Conservation (phyloP, 1,140 invertebrate species). For the Pseudoatta argentina region DNA sequence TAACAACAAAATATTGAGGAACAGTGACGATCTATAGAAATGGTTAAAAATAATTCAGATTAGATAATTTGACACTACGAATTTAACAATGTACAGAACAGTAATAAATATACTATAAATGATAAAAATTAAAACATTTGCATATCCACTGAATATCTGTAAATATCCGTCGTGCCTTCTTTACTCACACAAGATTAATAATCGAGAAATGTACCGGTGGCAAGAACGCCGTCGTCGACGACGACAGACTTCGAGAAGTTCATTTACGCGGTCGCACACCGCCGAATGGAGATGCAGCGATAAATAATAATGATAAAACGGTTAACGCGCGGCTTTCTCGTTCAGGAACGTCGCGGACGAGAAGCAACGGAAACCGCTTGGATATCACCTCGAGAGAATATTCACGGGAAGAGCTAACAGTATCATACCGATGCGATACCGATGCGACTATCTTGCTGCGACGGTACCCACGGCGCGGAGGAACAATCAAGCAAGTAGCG, state of each 20-base stretch:
- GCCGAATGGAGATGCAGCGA: not conserved
- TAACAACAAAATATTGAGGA: too few relatives aligned
- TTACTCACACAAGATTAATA: not conserved
- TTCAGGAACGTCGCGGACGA: not conserved
- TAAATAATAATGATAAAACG: slow-evolving; percentile 33
- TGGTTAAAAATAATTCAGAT: too few relatives aligned
- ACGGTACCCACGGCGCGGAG: slow-evolving; percentile 66
- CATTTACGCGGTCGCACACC: not conserved
- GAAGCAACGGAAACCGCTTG: slow-evolving; percentile 65
- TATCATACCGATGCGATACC: slow-evolving; percentile 55
- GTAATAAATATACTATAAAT: too few relatives aligned
- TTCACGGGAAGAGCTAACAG: slow-evolving; percentile 67
- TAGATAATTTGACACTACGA: too few relatives aligned
- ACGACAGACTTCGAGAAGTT: not conserved
- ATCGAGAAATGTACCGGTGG: slow-evolving; percentile 8
- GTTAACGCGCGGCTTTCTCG: slow-evolving; percentile 35
- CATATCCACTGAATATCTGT: not conserved
- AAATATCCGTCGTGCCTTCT: not conserved
- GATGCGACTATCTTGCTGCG: slow-evolving; percentile 65
- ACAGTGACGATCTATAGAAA: too few relatives aligned
- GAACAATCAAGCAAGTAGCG: slow-evolving; percentile 71
- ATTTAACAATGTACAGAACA: too few relatives aligned
- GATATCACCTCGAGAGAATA: slow-evolving; percentile 56
- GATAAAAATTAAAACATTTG: not conserved
- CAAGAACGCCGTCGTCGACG: not conserved